phyloP scores from a whole-genome alignment of 1,140 invertebrate species.

The Probaryconus sp. region DNA sequence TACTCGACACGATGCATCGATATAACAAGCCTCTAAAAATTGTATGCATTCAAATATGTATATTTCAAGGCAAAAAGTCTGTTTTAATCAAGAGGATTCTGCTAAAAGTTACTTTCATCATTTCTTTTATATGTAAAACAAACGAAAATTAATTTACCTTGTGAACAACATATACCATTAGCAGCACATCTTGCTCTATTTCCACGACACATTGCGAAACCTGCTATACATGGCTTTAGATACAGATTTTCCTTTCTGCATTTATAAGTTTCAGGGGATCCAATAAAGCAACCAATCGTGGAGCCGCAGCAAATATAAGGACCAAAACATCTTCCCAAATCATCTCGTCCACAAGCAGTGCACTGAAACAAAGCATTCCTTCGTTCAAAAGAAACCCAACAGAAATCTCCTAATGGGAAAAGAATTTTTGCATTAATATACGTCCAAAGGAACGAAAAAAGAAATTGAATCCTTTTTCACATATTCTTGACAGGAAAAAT shows the following conservation, averaged over 20 bases:
- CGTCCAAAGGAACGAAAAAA: no score
- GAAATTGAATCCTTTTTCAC: no score
- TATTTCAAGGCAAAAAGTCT: no score
- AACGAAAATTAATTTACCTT: slow-evolving; percentile 75
- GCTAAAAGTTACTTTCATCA: no score
- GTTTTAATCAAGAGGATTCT: no score
- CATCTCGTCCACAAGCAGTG: slow-evolving; percentile 75
- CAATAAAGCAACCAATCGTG: slow-evolving; percentile 77
- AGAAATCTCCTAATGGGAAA: no score
- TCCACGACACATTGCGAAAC: slow-evolving; percentile 76
- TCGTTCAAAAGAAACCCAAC: slow-evolving; percentile 1
- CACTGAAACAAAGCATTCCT: slow-evolving; percentile 69
- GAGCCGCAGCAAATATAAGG: slow-evolving; percentile 79
- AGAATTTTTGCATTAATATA: no score
- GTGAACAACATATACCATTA: slow-evolving; percentile 78
- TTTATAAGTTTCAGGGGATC: slow-evolving; percentile 76
- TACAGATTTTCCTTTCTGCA: slow-evolving; percentile 75
- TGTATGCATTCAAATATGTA: neutral
- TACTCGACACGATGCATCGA: slow-evolving; percentile 71
- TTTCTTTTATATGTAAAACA: no score
- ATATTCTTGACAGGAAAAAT: no score
- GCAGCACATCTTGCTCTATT: slow-evolving; percentile 78
- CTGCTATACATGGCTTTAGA: slow-evolving; percentile 76
- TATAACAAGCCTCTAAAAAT: slow-evolving; percentile 73
- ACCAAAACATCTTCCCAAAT: slow-evolving; percentile 78